phyloP scores from a whole-genome alignment of 2,113 vertebrate species.

The Gymnobelideus leadbeateri region DNA sequence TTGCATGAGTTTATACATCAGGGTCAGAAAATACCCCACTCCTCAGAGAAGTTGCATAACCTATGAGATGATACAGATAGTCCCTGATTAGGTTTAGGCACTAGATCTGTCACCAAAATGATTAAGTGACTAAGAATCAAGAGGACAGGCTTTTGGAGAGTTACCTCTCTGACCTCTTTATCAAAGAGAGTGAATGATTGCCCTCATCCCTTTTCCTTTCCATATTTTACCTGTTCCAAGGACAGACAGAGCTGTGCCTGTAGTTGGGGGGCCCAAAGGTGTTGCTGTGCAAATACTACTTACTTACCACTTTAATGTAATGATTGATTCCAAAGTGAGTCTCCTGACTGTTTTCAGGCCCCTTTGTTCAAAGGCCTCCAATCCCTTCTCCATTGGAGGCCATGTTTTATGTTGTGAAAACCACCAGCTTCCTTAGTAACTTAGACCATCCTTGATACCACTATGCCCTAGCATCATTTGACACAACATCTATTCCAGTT shows the following conservation, averaged over 20 bases:
- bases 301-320: neutral
- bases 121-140: neutral
- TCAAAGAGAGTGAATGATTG: neutral
- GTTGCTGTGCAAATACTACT: neutral
- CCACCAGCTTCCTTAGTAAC: neutral
- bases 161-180: neutral
- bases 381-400: neutral
- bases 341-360: neutral
- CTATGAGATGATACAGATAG: neutral
- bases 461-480: neutral
- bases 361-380: neutral
- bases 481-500: neutral
- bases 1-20: neutral
- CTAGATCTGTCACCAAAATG: neutral
- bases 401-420: neutral
- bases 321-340: neutral
- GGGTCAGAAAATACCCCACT: neutral
- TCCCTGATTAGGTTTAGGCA: neutral
- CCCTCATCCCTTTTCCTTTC: neutral
- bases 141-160: neutral
- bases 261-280: neutral
- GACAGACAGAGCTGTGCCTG: neutral
- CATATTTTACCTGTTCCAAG: neutral
- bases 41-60: neutral
- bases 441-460: neutral